Evolutionary conservation across 2,113 vertebrate genomes (phyloP).

Genomic region (Lagopus muta): DNA sequence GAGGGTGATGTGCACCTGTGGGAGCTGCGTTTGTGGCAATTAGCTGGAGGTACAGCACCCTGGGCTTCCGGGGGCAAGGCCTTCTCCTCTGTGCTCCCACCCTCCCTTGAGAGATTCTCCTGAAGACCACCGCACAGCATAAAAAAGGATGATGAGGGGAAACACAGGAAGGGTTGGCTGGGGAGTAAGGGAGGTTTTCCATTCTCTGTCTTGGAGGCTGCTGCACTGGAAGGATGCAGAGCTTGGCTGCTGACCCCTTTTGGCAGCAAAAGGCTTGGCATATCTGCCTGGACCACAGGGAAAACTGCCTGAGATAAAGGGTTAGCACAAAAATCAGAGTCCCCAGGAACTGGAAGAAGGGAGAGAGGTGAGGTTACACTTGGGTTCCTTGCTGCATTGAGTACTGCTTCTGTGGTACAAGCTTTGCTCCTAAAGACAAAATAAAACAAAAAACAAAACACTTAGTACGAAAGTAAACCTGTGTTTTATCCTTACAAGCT

Average conservation of each 20-base stretch:
- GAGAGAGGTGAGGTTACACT: slow-evolving; percentile 28
- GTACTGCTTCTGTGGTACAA: background rate
- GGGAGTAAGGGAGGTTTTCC: slow-evolving; percentile 54
- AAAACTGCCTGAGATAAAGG: slow-evolving; percentile 52
- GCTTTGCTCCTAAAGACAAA: slow-evolving; percentile 50
- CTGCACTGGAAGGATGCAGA: background rate
- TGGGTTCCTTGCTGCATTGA: slow-evolving; percentile 6
- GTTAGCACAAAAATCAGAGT: slow-evolving; percentile 73
- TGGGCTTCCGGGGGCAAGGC: background rate
- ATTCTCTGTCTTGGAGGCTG: slow-evolving; percentile 31
- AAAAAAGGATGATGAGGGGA: slow-evolving; percentile 86
- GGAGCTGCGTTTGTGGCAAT: slow-evolving; percentile 63
- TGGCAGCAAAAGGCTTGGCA: slow-evolving; percentile 18
- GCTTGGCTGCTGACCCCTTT: slow-evolving; percentile 25
- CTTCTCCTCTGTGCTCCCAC: background rate
- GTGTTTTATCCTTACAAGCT: background rate
- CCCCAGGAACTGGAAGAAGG: slow-evolving; percentile 53
- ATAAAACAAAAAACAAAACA: background rate
- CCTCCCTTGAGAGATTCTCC: slow-evolving; percentile 16
- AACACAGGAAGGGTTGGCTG: slow-evolving; percentile 78
- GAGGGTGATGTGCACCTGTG: background rate
- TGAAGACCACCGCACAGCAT: slow-evolving; percentile 81
- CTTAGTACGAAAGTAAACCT: background rate
- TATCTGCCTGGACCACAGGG: slow-evolving; percentile 54
- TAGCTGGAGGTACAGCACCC: accelerated